phyloP scores from a whole-genome alignment of 1,140 invertebrate genomes.

The Lasioglossum baleicum region DNA sequence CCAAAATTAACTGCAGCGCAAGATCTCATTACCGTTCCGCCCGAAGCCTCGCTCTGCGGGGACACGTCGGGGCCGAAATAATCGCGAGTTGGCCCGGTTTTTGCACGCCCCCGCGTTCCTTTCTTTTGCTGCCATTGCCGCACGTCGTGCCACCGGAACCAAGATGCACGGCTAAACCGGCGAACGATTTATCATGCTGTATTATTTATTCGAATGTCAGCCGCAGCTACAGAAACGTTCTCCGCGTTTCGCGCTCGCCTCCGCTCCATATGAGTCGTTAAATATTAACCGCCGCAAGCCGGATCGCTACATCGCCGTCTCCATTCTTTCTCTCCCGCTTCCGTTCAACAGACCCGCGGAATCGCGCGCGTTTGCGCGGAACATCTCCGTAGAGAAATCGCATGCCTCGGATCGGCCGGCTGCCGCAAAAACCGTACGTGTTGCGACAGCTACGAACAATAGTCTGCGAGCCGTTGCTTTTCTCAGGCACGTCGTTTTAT shows the following conservation, averaged over 20 bases:
- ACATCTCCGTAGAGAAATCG: neutral
- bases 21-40: slow-evolving; percentile 41
- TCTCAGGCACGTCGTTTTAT: too few species aligned
- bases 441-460: too few species aligned
- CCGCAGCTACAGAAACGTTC: neutral
- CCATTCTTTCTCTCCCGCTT: too few species aligned
- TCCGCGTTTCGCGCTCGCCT: neutral
- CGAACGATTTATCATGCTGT: slow-evolving; percentile 30
- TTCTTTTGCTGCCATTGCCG: neutral
- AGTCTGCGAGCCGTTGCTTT: too few species aligned
- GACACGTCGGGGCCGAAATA: neutral
- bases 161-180: neutral
- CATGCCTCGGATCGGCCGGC: too few species aligned
- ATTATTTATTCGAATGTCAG: slow-evolving; percentile 37
- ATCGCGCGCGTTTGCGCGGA: neutral
- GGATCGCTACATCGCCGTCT: neutral
- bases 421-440: too few species aligned
- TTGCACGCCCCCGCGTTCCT: neutral
- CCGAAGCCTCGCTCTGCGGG: neutral
- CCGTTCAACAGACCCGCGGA: too few species aligned
- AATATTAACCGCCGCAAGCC: slow-evolving; percentile 19
- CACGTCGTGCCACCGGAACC: neutral
- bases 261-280: slow-evolving; percentile 10
- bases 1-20: slow-evolving; percentile 30
- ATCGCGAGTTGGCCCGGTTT: slow-evolving; percentile 10